A percentile compares a stretch with the other conserved stretches of the same genome.
Evolutionary conservation across 2,797 vertebrate genomes (phyloP).

Genomic region (Microctenopoma lineatum): DNA sequence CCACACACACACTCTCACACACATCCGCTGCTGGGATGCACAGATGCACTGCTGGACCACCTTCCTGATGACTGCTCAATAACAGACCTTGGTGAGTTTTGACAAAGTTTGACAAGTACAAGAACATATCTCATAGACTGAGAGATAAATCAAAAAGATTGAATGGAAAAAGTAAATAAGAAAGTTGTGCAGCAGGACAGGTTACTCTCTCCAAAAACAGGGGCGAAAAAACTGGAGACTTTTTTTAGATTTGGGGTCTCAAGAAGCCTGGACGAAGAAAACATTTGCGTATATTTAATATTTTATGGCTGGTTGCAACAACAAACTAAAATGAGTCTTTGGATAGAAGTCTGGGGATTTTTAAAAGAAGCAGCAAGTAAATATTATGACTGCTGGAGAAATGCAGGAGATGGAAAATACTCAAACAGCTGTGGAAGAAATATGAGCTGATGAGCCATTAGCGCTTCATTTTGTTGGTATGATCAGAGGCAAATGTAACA

Average conservation of each 20-base stretch:
- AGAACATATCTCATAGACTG: slow-evolving; percentile 10
- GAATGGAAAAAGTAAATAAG: slow-evolving; percentile 14
- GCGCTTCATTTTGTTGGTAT: neutral
- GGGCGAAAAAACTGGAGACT: neutral
- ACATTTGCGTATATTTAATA: slow-evolving; percentile 28
- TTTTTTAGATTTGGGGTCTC: slow-evolving; percentile 3
- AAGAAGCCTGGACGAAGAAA: slow-evolving; percentile 30
- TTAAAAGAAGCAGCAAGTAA: slow-evolving; percentile 36
- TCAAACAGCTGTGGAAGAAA: neutral
- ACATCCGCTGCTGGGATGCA: slow-evolving; percentile 74
- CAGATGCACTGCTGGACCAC: slow-evolving; percentile 76
- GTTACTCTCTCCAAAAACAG: too few relatives aligned
- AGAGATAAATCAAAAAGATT: neutral
- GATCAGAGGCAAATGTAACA: neutral
- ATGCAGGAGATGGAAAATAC: slow-evolving; percentile 18
- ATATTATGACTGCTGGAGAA: slow-evolving; percentile 28
- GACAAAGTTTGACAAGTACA: slow-evolving; percentile 2
- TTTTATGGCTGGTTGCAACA: slow-evolving; percentile 34
- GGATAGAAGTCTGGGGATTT: slow-evolving; percentile 24
- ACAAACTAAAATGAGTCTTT: slow-evolving; percentile 10
- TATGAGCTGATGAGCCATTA: slow-evolving; percentile 17
- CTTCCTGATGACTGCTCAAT: slow-evolving; percentile 83
- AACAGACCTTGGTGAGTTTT: slow-evolving; percentile 87
- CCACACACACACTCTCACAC: slow-evolving; percentile 81
- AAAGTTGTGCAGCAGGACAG: neutral